A percentile compares a stretch with the other conserved stretches of the same genome.
Evolutionary conservation across 2,888 invertebrate genomes (phyloP).

Genomic region (Spilosoma lubricipeda): DNA sequence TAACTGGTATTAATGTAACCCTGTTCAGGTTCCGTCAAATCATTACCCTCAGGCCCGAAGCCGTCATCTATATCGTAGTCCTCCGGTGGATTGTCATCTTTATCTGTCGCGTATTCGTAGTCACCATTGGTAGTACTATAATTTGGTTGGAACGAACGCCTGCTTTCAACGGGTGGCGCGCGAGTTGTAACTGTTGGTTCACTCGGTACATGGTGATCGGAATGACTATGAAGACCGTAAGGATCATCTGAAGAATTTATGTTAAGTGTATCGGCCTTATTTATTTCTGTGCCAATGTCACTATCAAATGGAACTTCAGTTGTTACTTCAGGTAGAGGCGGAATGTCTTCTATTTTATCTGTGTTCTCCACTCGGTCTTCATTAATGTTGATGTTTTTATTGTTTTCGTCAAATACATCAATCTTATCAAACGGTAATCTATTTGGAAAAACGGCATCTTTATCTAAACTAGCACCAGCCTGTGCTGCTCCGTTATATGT

Average conservation of each 20-base stretch:
- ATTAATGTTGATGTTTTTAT: slow-evolving; percentile 76
- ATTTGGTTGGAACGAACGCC: slow-evolving; percentile 71
- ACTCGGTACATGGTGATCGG: slow-evolving; percentile 72
- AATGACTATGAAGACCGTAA: slow-evolving; percentile 67
- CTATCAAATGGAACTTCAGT: slow-evolving; percentile 50
- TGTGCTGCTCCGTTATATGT: slow-evolving; percentile 93
- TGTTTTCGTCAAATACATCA: slow-evolving; percentile 75
- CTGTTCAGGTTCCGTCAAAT: slow-evolving; percentile 79
- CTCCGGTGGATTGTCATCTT: slow-evolving; percentile 71
- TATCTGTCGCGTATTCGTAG: slow-evolving; percentile 75
- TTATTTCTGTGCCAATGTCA: slow-evolving; percentile 44
- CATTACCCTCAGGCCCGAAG: slow-evolving; percentile 70
- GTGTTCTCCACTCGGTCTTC: slow-evolving; percentile 47
- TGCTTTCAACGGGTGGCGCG: slow-evolving; percentile 64
- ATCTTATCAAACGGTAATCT: slow-evolving; percentile 78
- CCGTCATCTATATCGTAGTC: slow-evolving; percentile 80
- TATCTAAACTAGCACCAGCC: slow-evolving; percentile 91
- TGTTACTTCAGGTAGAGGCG: slow-evolving; percentile 40
- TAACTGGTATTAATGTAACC: slow-evolving; percentile 87
- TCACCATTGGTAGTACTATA: slow-evolving; percentile 65
- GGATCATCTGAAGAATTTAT: slow-evolving; percentile 54
- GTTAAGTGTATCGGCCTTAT: slow-evolving; percentile 45
- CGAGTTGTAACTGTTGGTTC: slow-evolving; percentile 49
- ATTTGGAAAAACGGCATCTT: slow-evolving; percentile 81
- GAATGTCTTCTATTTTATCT: slow-evolving; percentile 46